Evolutionary conservation across 2,888 invertebrate genomes (phyloP).

Genomic region (Acrocera orbiculus): DNA sequence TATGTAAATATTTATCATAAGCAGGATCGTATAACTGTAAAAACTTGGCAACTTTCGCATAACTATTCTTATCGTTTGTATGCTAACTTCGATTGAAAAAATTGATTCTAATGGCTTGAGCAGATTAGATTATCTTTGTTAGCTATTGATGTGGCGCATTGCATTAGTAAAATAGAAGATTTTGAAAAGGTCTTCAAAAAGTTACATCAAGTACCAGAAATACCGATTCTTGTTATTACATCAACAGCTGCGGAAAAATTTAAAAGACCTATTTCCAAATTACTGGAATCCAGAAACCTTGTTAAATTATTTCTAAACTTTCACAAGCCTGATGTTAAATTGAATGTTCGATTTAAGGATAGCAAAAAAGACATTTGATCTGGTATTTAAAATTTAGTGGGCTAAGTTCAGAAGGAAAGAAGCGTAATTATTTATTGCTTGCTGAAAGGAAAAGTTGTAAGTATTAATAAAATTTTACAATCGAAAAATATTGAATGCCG

Average conservation of each 20-base stretch:
- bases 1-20: too few species aligned
- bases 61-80: too few species aligned
- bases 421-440: constrained; percentile 55
- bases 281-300: constrained; percentile 36
- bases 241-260: constrained; percentile 52
- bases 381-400: constrained; percentile 26
- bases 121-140: constrained; percentile 40
- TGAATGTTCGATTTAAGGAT: constrained; percentile 32
- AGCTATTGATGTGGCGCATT: constrained; percentile 61
- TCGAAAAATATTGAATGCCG: constrained; percentile 32
- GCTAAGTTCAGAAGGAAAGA: constrained; percentile 25
- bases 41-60: too few species aligned
- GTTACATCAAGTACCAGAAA: constrained; percentile 31
- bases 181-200: constrained; percentile 40
- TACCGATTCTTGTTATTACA: constrained; percentile 51
- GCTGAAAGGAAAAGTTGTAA: constrained; percentile 41
- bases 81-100: too few species aligned
- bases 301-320: constrained; percentile 40
- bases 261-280: constrained; percentile 40
- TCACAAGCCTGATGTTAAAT: constrained; percentile 50
- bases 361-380: constrained; percentile 24
- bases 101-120: too few species aligned
- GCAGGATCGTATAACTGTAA: too few species aligned
- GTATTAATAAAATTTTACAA: constrained; percentile 31
- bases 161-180: constrained; percentile 59